Evolutionary conservation across 2,797 vertebrate genomes (phyloP), one percentile per base, ranked within the genome.

Genomic region (Lepus townsendii): DNA sequence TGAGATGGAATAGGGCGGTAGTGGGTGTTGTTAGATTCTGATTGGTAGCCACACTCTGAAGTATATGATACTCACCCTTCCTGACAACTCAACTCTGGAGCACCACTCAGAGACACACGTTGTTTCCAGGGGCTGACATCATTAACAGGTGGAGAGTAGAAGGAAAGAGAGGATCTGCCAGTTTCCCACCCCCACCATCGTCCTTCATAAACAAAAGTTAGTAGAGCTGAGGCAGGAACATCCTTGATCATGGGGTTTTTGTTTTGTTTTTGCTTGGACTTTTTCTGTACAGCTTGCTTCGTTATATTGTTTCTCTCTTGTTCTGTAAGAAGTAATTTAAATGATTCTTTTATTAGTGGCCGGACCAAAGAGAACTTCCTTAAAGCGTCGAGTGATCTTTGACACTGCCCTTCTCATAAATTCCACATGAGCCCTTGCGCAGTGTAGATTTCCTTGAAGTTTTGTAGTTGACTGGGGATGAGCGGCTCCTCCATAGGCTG

Each of bases 261-360:
- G 7, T 8, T 9, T 47, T 47, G 38, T 42, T n/a, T 27, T 79
- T 19, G 22, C 26, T 90, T 66, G 60, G 3, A 26, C 8, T 38
- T 11, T 79, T 11, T 69, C 71, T 71, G 1, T 68, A 90, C 47
- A 32, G 12, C 9, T 95, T 83, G 38, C n/a, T 93, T 95, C 66
- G 76, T 95, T 83, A 32, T 57, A 35, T 57, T 95, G 42, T 3
- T 50, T 90, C 26, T 92, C 35, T 94, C 14, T 93, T 50, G 8
- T 93, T 90, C 38, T 88, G 26, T 22, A 93, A 72, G 72, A 90
- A 77, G 20, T 91, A 84, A 62, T 54, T 84, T 63, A 93, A 90
- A 89, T 26, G 54, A 50, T 90, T 47, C 32, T 77, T 78, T 78
- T 91, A 66, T 80, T 88, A 16, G n/a, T 82, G 63, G 11, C 9